A percentile compares a stretch with the other conserved stretches of the same genome.
Conservation (phyloP, 2,113 vertebrate genomes). For the Ursus arctos region DNA sequence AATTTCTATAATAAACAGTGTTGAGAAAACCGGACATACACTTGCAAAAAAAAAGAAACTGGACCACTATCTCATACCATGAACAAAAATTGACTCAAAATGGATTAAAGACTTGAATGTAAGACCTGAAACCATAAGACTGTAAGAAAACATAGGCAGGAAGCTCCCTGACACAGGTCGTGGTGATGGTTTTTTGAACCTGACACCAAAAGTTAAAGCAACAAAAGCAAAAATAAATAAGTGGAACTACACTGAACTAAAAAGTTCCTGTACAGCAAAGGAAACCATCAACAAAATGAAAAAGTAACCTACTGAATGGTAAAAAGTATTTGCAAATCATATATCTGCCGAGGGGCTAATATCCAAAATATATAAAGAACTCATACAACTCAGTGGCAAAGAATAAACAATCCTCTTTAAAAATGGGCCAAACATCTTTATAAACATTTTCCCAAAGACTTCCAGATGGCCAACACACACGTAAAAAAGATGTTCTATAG, state of each 20-base stretch:
- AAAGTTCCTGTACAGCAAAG: not conserved
- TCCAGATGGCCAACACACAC: not conserved
- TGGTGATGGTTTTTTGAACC: not conserved
- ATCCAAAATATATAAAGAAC: not conserved
- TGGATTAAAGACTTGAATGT: not conserved
- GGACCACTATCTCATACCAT: not conserved
- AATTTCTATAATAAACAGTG: not conserved
- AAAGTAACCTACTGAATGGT: not conserved
- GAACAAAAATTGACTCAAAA: not conserved
- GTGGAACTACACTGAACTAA: not conserved
- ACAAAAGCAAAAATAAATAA: not conserved
- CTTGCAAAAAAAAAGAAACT: not conserved
- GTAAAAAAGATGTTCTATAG: not conserved
- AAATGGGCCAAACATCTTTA: not conserved
- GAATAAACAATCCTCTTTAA: not conserved
- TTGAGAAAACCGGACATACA: not conserved
- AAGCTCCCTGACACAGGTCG: not conserved
- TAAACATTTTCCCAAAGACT: not conserved
- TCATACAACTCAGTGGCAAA: not conserved
- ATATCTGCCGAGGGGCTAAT: not conserved
- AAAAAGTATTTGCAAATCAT: not conserved
- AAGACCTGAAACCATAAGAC: not conserved
- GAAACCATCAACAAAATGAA: not conserved
- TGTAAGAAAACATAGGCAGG: not conserved
- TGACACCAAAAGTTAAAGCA: not conserved